A percentile compares a stretch with the other conserved stretches of the same genome.
These are phyloP conservation scores for Drosophila rubida DNA, from an alignment of 2,888 invertebrate genomes.

Conservation along the genomic window DNA sequence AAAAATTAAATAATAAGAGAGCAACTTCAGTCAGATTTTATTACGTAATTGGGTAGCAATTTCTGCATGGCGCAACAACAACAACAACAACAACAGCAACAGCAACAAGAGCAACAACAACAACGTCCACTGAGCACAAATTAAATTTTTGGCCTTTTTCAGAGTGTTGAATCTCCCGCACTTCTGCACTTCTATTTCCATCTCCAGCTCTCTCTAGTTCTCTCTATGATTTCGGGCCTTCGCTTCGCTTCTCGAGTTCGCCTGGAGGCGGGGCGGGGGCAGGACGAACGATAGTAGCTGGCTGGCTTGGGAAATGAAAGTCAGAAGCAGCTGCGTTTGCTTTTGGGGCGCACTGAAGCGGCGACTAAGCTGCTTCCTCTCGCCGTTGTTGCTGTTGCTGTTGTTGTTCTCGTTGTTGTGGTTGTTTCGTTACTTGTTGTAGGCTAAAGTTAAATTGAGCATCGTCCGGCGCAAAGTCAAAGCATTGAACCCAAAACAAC, in stretches of 20 bases:
- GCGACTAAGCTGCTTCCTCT: slow-evolving; percentile 24
- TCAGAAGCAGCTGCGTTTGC: slow-evolving; percentile 31
- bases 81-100: slow-evolving; percentile 38
- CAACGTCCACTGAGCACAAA: slow-evolving; percentile 68
- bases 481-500: slow-evolving; percentile 38
- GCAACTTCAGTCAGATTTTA: slow-evolving; percentile 79
- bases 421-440: slow-evolving; percentile 18
- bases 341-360: slow-evolving; percentile 56
- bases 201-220: background rate
- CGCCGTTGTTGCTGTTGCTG: background rate
- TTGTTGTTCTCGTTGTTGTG: background rate
- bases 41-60: slow-evolving; percentile 80
- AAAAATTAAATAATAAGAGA: slow-evolving; percentile 80
- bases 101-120: slow-evolving; percentile 18
- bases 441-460: slow-evolving; percentile 72
- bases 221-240: background rate
- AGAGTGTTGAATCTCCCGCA: slow-evolving; percentile 5
- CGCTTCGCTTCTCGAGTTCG: background rate
- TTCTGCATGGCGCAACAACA: slow-evolving; percentile 64
- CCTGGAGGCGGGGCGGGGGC: background rate
- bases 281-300: background rate
- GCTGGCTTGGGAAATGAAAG: slow-evolving; percentile 10
- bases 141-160: slow-evolving; percentile 69
- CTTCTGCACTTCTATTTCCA: slow-evolving; percentile 7
- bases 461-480: slow-evolving; percentile 52